Percentiles rank a stretch among this genome's conserved stretches.
phyloP scores from a whole-genome alignment of 2,113 vertebrate genomes.

The Cavia porcellus region DNA sequence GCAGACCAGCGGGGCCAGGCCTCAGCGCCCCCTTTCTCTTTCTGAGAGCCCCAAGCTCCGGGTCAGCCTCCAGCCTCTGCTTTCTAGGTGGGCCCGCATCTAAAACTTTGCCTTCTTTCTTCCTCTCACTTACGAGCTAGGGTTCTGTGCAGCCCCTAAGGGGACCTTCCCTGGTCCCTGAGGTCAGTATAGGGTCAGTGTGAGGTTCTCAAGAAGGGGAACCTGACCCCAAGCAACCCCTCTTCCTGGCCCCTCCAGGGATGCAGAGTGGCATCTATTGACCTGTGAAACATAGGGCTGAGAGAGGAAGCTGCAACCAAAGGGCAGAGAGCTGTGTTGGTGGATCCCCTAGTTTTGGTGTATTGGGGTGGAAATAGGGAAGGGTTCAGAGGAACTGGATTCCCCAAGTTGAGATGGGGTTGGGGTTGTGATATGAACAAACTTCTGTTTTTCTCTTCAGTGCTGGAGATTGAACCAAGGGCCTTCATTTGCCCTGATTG shows the following conservation, averaged over 20 bases:
- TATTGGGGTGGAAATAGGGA: background rate
- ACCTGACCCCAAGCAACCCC: background rate
- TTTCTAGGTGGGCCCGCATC: background rate
- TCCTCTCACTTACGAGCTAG: background rate
- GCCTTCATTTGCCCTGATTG: background rate
- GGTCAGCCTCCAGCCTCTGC: background rate
- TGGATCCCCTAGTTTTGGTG: background rate
- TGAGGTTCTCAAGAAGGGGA: background rate
- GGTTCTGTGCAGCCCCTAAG: background rate
- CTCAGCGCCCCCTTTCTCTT: background rate
- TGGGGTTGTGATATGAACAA: background rate
- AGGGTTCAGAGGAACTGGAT: conserved; percentile 69
- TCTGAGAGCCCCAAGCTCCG: background rate
- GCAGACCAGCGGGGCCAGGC: background rate
- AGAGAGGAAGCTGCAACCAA: conserved; percentile 61
- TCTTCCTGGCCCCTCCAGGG: background rate
- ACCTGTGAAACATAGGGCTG: conserved; percentile 56
- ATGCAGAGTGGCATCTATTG: background rate
- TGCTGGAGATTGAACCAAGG: background rate
- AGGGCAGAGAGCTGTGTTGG: background rate
- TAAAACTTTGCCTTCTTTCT: background rate
- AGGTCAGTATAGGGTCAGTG: background rate
- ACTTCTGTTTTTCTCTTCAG: background rate
- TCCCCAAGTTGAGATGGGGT: conserved; percentile 22
- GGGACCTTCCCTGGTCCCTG: background rate